These are phyloP conservation scores for Lepus timidus DNA, from an alignment of 2,113 vertebrate species.

Conservation along the genomic window DNA sequence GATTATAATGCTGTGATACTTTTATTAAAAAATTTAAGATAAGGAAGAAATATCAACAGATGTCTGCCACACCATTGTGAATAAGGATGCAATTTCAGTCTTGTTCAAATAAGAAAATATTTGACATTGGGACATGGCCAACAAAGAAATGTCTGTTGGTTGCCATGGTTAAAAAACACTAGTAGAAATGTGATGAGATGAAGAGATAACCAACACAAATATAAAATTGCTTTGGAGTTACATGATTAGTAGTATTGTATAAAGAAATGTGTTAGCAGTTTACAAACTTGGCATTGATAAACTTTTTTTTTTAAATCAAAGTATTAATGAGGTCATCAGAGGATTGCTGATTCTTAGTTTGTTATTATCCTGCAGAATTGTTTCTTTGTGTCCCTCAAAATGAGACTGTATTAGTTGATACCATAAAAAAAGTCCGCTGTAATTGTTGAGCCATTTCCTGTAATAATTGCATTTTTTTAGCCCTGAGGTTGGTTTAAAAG, in stretches of 20 bases:
- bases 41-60: not conserved
- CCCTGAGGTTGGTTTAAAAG: constrained; percentile 55
- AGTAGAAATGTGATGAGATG: not conserved
- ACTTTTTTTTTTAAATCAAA: not conserved
- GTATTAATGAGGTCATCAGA: not conserved
- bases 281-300: not conserved
- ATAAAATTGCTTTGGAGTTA: not conserved
- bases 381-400: not conserved
- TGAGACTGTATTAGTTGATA: not conserved
- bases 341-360: not conserved
- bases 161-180: not conserved
- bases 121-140: not conserved
- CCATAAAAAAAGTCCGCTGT: constrained; percentile 52
- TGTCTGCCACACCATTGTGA: not conserved
- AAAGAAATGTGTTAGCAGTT: not conserved
- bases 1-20: not conserved
- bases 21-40: constrained; percentile 9
- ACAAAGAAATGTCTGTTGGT: not conserved
- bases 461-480: constrained; percentile 61
- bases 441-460: constrained; percentile 68
- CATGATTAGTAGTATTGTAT: not conserved
- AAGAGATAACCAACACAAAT: not conserved
- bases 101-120: not conserved
- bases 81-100: not conserved
- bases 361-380: not conserved